phyloP scores from a whole-genome alignment of 2,888 invertebrate genomes.

The Patella depressa region DNA sequence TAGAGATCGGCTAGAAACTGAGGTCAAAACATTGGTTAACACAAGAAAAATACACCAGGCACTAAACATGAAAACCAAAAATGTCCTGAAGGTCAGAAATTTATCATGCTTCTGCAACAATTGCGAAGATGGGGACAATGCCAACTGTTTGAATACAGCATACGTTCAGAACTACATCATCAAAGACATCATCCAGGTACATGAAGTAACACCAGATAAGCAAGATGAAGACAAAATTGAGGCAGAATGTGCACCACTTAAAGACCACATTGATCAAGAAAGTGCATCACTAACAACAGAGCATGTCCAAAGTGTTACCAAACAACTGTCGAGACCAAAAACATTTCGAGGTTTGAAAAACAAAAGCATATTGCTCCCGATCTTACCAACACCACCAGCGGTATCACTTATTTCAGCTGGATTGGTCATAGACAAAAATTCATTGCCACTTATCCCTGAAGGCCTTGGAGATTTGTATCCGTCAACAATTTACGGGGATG shows the following conservation, averaged over 20 bases:
- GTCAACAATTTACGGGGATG: constrained; percentile 20
- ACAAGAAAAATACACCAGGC: constrained; percentile 34
- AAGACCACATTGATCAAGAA: no score
- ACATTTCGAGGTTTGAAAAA: no score
- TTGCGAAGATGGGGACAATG: constrained; percentile 20
- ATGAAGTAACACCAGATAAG: background rate
- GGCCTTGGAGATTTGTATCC: background rate
- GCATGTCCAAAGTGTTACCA: no score
- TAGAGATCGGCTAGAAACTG: constrained; percentile 33
- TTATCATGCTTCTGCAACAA: constrained; percentile 32
- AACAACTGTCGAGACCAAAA: no score
- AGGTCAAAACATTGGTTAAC: constrained; percentile 27
- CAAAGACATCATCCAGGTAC: constrained; percentile 14
- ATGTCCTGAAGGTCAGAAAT: constrained; percentile 23
- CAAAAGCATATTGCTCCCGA: no score
- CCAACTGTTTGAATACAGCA: constrained; percentile 28
- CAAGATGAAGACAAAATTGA: background rate
- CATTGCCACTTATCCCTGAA: no score
- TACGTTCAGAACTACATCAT: constrained; percentile 24
- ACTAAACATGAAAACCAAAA: constrained; percentile 12
- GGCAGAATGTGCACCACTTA: no score
- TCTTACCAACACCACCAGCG: no score
- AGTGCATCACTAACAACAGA: no score
- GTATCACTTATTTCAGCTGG: no score
- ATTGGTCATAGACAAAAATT: no score